phyloP scores from a whole-genome alignment of 1,140 invertebrate species.

The Apis dorsata region DNA sequence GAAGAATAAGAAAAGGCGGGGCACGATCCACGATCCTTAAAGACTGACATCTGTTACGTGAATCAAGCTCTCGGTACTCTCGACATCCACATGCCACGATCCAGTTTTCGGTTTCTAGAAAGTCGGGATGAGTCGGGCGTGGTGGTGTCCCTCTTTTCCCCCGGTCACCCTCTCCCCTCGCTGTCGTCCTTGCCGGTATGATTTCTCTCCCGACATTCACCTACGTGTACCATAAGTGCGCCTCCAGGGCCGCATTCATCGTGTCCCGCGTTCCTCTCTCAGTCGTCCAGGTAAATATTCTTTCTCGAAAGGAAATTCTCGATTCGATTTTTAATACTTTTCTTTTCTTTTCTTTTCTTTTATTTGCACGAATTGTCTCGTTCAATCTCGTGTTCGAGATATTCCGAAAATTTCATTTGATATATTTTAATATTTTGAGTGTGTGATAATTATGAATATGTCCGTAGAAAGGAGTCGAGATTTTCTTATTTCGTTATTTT shows the following conservation, averaged over 20 bases:
- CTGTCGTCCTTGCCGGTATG: constrained; percentile 73
- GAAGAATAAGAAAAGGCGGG: constrained; percentile 36
- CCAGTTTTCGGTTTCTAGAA: constrained; percentile 78
- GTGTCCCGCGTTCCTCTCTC: neutral
- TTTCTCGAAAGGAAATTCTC: neutral
- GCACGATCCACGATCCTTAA: constrained; percentile 34
- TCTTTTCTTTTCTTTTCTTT: no score
- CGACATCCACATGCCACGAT: constrained; percentile 64
- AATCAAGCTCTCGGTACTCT: constrained; percentile 52
- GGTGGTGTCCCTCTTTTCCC: constrained; percentile 51
- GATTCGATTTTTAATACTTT: no score
- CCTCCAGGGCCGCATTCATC: constrained; percentile 44
- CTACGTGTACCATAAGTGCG: constrained; percentile 64
- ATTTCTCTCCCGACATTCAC: constrained; percentile 74
- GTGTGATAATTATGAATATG: no score
- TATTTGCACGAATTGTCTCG: no score
- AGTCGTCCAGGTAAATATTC: no score
- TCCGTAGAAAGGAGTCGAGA: no score
- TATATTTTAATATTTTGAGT: no score
- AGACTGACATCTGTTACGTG: constrained; percentile 65
- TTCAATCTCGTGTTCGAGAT: no score
- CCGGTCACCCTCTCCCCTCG: constrained; percentile 45
- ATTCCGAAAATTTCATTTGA: no score
- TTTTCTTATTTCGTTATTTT: no score
- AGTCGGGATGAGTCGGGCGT: constrained; percentile 72